A percentile compares a stretch with the other conserved stretches of the same genome.
Conservation (phyloP, 2,888 invertebrate genomes). For the Tipula helvola region DNA sequence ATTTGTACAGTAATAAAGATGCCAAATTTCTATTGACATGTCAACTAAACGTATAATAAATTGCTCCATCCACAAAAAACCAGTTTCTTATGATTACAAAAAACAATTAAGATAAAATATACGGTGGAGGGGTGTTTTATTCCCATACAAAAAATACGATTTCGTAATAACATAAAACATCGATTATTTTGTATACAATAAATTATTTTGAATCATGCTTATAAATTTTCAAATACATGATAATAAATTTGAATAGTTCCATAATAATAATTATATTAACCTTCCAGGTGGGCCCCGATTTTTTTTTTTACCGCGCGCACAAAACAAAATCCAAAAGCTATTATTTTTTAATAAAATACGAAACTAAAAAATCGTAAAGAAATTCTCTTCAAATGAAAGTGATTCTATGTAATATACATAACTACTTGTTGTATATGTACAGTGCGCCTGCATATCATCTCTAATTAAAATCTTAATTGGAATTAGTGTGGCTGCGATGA, state of each 20-base stretch:
- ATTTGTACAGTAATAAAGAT: too few relatives aligned
- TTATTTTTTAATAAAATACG: not conserved
- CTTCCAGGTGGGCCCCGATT: not conserved
- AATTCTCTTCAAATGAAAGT: not conserved
- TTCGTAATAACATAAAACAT: not conserved
- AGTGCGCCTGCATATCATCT: not conserved
- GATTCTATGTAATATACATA: not conserved
- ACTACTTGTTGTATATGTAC: not conserved
- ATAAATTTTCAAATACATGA: not conserved
- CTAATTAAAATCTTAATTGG: not conserved
- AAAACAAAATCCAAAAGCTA: not conserved
- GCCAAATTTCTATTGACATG: too few relatives aligned
- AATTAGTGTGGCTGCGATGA: not conserved
- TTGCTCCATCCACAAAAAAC: too few relatives aligned
- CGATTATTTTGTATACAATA: not conserved
- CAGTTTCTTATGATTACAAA: too few relatives aligned
- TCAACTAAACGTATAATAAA: too few relatives aligned
- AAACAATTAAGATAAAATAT: too few relatives aligned
- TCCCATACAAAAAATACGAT: not conserved
- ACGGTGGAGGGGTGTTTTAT: too few relatives aligned
- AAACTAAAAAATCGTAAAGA: not conserved
- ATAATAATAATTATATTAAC: not conserved
- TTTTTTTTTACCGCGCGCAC: not conserved
- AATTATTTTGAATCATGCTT: not conserved
- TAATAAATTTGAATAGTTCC: not conserved